These are phyloP conservation scores for Enteromius fasciolatus DNA, from an alignment of 2,797 vertebrate genomes.

Conservation along the genomic window DNA sequence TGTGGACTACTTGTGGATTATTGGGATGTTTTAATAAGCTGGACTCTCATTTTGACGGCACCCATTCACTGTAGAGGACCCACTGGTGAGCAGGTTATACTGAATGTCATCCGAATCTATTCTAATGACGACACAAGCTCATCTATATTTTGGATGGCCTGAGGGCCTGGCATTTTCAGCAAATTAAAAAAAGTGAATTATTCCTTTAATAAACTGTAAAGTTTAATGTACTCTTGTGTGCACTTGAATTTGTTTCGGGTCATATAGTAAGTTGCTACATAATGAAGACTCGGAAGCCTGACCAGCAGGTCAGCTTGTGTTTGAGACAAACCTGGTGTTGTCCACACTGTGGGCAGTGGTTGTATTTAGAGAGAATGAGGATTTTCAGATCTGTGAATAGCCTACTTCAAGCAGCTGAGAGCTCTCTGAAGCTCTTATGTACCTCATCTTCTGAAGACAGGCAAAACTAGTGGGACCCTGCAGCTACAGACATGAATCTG, in stretches of 20 bases:
- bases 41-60: not conserved
- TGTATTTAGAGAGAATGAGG: not conserved
- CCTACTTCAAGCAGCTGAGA: slow-evolving; percentile 27
- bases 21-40: not conserved
- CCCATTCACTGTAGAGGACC: not conserved
- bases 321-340: slow-evolving; percentile 1
- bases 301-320: not conserved
- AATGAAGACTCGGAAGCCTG: not conserved
- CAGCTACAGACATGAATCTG: slow-evolving; percentile 29
- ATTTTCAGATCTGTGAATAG: slow-evolving; percentile 44
- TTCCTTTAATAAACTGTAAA: not conserved
- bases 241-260: not conserved
- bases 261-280: not conserved
- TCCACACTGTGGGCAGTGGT: slow-evolving; percentile 16
- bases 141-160: not conserved
- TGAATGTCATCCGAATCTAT: not conserved
- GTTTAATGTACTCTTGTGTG: too few species aligned
- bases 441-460: slow-evolving; percentile 44
- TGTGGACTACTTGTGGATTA: not conserved
- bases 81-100: not conserved
- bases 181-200: not conserved
- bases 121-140: not conserved
- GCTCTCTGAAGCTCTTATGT: slow-evolving; percentile 29
- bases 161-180: not conserved
- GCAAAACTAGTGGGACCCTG: slow-evolving; percentile 26